Evolutionary conservation across 2,888 invertebrate genomes (phyloP), one percentile per base, ranked within the genome.

Genomic region (Craniophora ligustri): DNA sequence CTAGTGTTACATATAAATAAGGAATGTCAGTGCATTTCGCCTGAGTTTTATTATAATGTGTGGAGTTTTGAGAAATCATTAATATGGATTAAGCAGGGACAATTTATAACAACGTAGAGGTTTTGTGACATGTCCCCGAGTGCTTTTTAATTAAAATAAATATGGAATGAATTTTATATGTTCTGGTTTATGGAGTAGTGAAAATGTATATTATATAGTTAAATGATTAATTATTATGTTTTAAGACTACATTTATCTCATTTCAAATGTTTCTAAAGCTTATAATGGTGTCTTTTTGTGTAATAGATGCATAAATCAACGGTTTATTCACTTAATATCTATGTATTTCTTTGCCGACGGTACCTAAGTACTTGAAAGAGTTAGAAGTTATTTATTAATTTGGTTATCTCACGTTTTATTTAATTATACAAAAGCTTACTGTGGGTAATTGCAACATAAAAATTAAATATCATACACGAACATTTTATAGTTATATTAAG

Each of bases 21-120:
- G 39, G 42, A 49, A 53, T 45, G 15, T 26, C 19, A 19, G 1
- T 41, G 46, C 32, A 11, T 21, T 31, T 26, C 1, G 26, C 21
- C 30, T 15, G 40, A 18, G 28, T 47, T 50, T 48, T 51, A 47
- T 60, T 45, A 40, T 34, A 47, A 48, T 31, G 21, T 42, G 21
- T 14, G 49, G 47, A 42, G 67, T 84, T 86, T 84, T 70, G 78
- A 79, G 78, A 79, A 75, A 67, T 64, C 81, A 85, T 87, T 84
- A 83, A 86, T 86, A 85, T 85, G 83, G 76, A 86, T 84, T 80
- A 85, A 72, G 19, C 53, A 42, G 19, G 61, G 67, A 72, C 70
- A 68, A 80, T 81, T 79, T 78, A 79, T 80, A 51, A 54, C 54
- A 18, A 30, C 45, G 44, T 54, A 60, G 66, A 70, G 58, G 72